Percentiles rank a stretch among this genome's conserved stretches.
Conservation (phyloP, 2,113 vertebrate genomes). For the Myxocyprinus asiaticus region DNA sequence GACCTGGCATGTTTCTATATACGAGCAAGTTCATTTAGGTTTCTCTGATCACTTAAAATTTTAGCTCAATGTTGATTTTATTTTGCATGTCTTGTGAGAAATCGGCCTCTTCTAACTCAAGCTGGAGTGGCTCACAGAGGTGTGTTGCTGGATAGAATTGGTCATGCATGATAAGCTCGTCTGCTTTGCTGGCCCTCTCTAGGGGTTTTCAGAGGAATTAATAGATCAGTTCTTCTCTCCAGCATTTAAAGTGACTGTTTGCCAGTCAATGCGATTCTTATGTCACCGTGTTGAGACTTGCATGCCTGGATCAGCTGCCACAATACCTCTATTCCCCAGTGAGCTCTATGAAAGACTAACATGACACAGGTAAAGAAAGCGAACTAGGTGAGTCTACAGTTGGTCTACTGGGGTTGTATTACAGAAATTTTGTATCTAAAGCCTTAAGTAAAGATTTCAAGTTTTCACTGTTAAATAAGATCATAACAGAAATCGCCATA, state of each 20-base stretch:
- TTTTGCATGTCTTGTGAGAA: slow-evolving; percentile 5
- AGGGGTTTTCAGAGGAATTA: slow-evolving; percentile 21
- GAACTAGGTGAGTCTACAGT: neutral
- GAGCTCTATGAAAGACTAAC: neutral
- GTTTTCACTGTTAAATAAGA: too few relatives aligned
- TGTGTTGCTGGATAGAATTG: slow-evolving; percentile 24
- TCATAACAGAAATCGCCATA: too few relatives aligned
- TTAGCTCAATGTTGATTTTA: slow-evolving; percentile 14
- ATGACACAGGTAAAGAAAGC: neutral
- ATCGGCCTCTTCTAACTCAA: neutral
- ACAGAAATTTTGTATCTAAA: too few relatives aligned
- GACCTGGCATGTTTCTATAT: neutral
- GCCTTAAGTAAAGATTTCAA: too few relatives aligned
- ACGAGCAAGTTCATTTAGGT: neutral
- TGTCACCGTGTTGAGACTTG: neutral
- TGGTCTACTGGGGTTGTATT: too few relatives aligned
- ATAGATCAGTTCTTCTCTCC: slow-evolving; percentile 34
- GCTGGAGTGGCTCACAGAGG: neutral
- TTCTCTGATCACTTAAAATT: slow-evolving; percentile 15
- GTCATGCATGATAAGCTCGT: slow-evolving; percentile 4
- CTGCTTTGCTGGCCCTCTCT: slow-evolving; percentile 9
- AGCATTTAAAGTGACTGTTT: slow-evolving; percentile 38
- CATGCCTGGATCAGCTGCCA: slow-evolving; percentile 24
- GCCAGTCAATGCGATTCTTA: slow-evolving; percentile 31
- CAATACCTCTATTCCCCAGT: slow-evolving; percentile 16